These are phyloP conservation scores for Rhabditophanes sp. DNA, from an alignment of 2,888 invertebrate species.

Conservation along the genomic window DNA sequence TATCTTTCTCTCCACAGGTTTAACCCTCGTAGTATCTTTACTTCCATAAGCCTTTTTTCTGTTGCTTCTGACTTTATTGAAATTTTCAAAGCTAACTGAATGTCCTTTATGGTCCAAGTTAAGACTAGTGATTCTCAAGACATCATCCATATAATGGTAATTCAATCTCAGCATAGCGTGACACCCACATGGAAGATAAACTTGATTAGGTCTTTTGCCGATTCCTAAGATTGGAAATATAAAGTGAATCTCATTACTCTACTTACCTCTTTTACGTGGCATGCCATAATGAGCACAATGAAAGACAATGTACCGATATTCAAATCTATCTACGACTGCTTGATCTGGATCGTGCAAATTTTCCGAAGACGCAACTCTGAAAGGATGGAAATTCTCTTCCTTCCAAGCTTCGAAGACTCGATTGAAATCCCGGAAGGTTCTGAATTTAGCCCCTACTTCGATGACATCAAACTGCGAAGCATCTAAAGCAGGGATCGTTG, in stretches of 20 bases:
- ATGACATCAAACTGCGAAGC: no score
- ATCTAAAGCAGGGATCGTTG: no score
- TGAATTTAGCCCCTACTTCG: no score
- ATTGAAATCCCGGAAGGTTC: slow-evolving; percentile 26
- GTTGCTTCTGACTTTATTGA: slow-evolving; percentile 2
- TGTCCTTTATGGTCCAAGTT: slow-evolving; percentile 12
- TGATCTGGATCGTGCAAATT: slow-evolving; percentile 13
- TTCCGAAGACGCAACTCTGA: slow-evolving; percentile 38
- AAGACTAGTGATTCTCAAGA: slow-evolving; percentile 16
- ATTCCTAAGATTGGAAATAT: slow-evolving; percentile 16
- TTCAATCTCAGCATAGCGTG: slow-evolving; percentile 37
- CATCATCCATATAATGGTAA: slow-evolving; percentile 24
- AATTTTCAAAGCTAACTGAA: slow-evolving; percentile 7
- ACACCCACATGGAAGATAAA: slow-evolving; percentile 39
- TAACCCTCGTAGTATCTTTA: no score
- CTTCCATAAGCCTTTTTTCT: slow-evolving; percentile 2
- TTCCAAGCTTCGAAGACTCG: slow-evolving; percentile 30
- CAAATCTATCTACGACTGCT: slow-evolving; percentile 13
- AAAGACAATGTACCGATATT: slow-evolving; percentile 39
- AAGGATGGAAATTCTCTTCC: slow-evolving; percentile 21
- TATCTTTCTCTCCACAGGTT: no score
- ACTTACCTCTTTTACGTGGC: slow-evolving; percentile 37
- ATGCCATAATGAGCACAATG: slow-evolving; percentile 39
- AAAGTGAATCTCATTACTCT: background rate
- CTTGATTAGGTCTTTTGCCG: slow-evolving; percentile 40